phyloP scores from a whole-genome alignment of 2,888 invertebrate genomes.

The Hyalella azteca region DNA sequence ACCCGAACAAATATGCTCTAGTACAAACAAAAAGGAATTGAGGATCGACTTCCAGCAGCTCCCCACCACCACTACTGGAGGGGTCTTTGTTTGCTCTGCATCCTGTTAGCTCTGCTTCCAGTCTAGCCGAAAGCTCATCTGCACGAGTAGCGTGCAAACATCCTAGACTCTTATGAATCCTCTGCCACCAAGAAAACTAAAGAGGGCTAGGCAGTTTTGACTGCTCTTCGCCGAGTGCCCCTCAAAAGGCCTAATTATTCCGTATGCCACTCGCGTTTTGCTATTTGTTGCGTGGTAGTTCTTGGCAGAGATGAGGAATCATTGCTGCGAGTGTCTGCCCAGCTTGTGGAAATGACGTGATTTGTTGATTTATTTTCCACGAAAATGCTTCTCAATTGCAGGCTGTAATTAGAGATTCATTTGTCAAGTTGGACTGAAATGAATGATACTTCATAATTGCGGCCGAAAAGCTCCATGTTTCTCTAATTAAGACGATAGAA shows the following conservation, averaged over 20 bases:
- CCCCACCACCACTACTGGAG: too few species aligned
- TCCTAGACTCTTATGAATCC: slow-evolving; percentile 13
- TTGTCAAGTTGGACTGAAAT: too few species aligned
- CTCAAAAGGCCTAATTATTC: slow-evolving; percentile 33
- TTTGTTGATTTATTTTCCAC: too few species aligned
- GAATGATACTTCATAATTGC: too few species aligned
- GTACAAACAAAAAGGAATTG: slow-evolving; percentile 30
- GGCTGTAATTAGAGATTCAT: too few species aligned
- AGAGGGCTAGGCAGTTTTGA: slow-evolving; percentile 6
- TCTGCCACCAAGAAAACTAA: slow-evolving; percentile 19
- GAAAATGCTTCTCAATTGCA: too few species aligned
- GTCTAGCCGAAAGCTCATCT: slow-evolving; percentile 4
- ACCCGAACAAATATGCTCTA: slow-evolving; percentile 7
- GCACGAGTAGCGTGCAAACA: slow-evolving; percentile 23
- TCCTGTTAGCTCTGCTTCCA: not conserved
- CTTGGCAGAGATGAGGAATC: too few species aligned
- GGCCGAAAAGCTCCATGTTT: too few species aligned
- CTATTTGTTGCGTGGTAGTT: not conserved
- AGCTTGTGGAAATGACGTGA: too few species aligned
- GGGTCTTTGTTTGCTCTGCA: slow-evolving; percentile 30
- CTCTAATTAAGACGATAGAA: too few species aligned
- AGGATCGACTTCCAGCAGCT: slow-evolving; percentile 2
- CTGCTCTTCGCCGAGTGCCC: slow-evolving; percentile 4
- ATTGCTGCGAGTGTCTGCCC: too few species aligned
- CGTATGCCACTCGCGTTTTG: not conserved